phyloP scores from a whole-genome alignment of 1,140 invertebrate species.

The Copidosoma floridanum region DNA sequence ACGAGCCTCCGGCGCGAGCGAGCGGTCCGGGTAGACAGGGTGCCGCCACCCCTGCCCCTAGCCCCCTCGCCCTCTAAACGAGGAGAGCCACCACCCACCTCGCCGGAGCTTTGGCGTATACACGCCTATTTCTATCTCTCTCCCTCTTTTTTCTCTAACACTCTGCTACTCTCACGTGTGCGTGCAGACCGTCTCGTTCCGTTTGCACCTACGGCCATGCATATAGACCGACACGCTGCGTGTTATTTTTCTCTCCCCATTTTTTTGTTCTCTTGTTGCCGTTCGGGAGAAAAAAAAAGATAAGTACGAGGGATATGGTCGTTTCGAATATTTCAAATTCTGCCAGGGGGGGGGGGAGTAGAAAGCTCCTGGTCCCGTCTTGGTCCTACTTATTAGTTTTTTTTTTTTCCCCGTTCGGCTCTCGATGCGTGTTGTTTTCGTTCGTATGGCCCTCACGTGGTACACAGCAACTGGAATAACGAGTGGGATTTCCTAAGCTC shows the following conservation, averaged over 20 bases:
- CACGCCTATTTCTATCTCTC: conserved; percentile 7
- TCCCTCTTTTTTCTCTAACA: conserved; percentile 3
- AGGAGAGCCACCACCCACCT: conserved; percentile 23
- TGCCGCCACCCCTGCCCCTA: conserved; percentile 48
- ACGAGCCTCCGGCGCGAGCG: conserved; percentile 53
- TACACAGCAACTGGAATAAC: too few relatives aligned
- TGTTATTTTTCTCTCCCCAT: too few relatives aligned
- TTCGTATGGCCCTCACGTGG: too few relatives aligned
- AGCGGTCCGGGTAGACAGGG: conserved; percentile 57
- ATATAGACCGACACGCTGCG: background rate
- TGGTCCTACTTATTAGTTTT: too few relatives aligned
- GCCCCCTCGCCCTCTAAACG: background rate
- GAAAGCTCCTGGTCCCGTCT: too few relatives aligned
- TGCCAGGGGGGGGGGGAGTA: too few relatives aligned
- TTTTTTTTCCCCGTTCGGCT: too few relatives aligned
- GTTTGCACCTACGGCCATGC: conserved; percentile 20
- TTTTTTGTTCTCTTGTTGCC: too few relatives aligned
- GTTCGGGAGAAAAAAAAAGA: too few relatives aligned
- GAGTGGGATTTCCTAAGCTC: too few relatives aligned
- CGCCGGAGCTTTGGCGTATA: background rate
- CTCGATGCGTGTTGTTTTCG: too few relatives aligned
- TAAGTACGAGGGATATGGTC: too few relatives aligned
- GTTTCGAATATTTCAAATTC: conserved; percentile 20
- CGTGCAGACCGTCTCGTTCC: background rate
- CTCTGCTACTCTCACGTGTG: background rate